Conservation (phyloP, 2,888 invertebrate species). For the Leucoma salicis region DNA sequence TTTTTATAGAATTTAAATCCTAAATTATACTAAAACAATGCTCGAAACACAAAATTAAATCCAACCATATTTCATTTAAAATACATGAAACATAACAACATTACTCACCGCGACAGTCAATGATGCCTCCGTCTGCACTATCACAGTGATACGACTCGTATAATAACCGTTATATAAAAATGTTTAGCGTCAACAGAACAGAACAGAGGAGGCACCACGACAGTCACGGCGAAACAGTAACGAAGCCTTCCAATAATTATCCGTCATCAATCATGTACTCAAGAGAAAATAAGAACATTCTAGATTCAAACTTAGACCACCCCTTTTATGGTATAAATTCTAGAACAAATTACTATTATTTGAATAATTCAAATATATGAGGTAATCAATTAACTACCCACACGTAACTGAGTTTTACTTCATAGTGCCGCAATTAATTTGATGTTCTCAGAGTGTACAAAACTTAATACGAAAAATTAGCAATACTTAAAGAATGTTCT, state of each 20-base stretch:
- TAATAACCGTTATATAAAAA: conserved; percentile 12
- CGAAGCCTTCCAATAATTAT: conserved; percentile 69
- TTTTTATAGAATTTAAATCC: too few species aligned
- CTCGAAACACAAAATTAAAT: conserved; percentile 12
- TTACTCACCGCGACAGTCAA: conserved; percentile 73
- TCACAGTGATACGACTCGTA: conserved; percentile 36
- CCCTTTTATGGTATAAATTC: too few species aligned
- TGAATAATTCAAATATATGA: neutral
- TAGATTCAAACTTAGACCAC: neutral
- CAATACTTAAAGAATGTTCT: conserved; percentile 34
- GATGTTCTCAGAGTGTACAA: conserved; percentile 3
- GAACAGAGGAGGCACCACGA: conserved; percentile 80
- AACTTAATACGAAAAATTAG: neutral
- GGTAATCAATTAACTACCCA: too few species aligned
- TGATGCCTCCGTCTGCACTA: conserved; percentile 70
- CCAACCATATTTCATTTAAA: conserved; percentile 24
- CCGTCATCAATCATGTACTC: conserved; percentile 74
- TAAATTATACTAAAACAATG: too few species aligned
- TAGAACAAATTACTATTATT: neutral
- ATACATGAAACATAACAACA: conserved; percentile 12
- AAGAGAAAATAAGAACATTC: conserved; percentile 45
- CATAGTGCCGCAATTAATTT: too few species aligned
- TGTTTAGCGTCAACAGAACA: conserved; percentile 78
- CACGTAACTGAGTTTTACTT: too few species aligned
- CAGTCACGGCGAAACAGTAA: conserved; percentile 53